Conservation (phyloP, 2,113 vertebrate genomes). For the Danio rerio region GRCz12tu NC_133176.1:33480501-33481000, state of each 20-base stretch:
- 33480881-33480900: too few species aligned
- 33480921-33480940: too few species aligned
- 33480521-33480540: slow-evolving; percentile 96
- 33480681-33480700: not conserved
- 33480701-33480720: not conserved
- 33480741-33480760: not conserved
- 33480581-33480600: slow-evolving; percentile 97
- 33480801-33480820: too few species aligned
- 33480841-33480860: too few species aligned
- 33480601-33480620: slow-evolving; percentile 97
- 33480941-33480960: slow-evolving; percentile 1
- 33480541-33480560: slow-evolving; percentile 99
- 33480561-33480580: slow-evolving; percentile 93
- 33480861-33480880: too few species aligned
- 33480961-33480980: not conserved
- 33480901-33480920: too few species aligned
- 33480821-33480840: too few species aligned
- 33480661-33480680: not conserved
- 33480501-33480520: slow-evolving; percentile 95
- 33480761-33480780: not conserved
- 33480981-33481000: not conserved
- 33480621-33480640: slow-evolving; percentile 60
- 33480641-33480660: not conserved
- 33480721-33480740: not conserved
- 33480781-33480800: not conserved